A percentile compares a stretch with the other conserved stretches of the same genome.
Evolutionary conservation across 2,113 vertebrate species (phyloP).

Genomic region (Lanius collurio): DNA sequence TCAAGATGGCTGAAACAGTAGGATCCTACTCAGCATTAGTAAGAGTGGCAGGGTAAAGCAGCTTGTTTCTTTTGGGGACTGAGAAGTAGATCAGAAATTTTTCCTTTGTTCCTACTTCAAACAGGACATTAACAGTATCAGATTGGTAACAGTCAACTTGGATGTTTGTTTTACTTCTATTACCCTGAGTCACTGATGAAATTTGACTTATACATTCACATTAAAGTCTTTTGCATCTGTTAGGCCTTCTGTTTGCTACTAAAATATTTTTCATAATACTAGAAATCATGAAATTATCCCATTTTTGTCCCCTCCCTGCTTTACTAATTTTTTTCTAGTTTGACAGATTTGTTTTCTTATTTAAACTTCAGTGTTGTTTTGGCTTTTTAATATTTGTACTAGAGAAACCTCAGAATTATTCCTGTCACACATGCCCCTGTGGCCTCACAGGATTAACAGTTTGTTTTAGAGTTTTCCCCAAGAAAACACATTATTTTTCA

Average conservation of each 20-base stretch:
- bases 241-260: conserved; percentile 31
- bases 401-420: background rate
- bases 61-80: background rate
- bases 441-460: background rate
- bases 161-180: background rate
- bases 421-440: background rate
- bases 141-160: background rate
- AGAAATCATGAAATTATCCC: background rate
- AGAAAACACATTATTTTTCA: background rate
- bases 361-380: background rate
- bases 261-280: background rate
- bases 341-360: background rate
- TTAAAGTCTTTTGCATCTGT: background rate
- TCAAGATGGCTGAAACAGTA: background rate
- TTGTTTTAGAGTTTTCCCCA: background rate
- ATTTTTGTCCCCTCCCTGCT: background rate
- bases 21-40: background rate
- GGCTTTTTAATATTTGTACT: background rate
- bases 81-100: background rate
- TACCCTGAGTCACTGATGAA: background rate
- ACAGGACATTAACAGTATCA: background rate
- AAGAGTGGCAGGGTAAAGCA: background rate
- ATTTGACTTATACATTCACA: background rate
- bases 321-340: background rate
- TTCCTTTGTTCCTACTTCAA: background rate